phyloP scores from a whole-genome alignment of 2,113 vertebrate genomes.

The Mixornis gularis region DNA sequence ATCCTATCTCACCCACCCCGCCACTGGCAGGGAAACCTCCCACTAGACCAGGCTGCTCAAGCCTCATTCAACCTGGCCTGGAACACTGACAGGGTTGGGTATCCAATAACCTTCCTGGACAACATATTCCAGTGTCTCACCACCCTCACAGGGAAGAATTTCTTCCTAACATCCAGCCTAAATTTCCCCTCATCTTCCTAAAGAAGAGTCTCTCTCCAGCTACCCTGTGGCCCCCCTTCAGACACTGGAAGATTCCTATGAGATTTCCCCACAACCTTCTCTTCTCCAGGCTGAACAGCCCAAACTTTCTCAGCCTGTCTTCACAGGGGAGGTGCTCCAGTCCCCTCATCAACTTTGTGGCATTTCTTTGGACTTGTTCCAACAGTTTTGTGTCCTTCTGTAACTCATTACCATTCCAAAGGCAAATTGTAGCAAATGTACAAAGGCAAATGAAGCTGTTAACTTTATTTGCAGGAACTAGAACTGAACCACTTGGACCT shows the following conservation, averaged over 20 bases:
- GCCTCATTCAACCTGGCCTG: not conserved
- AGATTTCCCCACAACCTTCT: not conserved
- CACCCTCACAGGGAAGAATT: not conserved
- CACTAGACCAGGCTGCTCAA: not conserved
- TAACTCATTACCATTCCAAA: not conserved
- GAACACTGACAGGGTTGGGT: not conserved
- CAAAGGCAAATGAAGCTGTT: not conserved
- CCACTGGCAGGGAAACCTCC: not conserved
- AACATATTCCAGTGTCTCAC: not conserved
- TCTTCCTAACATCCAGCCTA: not conserved
- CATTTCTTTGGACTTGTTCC: not conserved
- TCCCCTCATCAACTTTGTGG: accelerated
- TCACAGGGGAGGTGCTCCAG: not conserved
- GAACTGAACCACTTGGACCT: not conserved
- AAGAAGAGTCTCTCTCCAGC: not conserved
- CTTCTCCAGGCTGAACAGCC: not conserved
- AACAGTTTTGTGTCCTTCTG: not conserved
- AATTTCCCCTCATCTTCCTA: not conserved
- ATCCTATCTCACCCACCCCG: not conserved
- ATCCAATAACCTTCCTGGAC: not conserved
- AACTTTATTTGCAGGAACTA: not conserved
- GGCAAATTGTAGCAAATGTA: no score
- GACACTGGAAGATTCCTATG: no score
- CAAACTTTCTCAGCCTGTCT: not conserved
- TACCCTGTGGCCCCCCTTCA: not conserved